Percentiles rank a stretch among this genome's conserved stretches.
phyloP scores from a whole-genome alignment of 2,113 vertebrate species.

The Charadrius vociferus region DNA sequence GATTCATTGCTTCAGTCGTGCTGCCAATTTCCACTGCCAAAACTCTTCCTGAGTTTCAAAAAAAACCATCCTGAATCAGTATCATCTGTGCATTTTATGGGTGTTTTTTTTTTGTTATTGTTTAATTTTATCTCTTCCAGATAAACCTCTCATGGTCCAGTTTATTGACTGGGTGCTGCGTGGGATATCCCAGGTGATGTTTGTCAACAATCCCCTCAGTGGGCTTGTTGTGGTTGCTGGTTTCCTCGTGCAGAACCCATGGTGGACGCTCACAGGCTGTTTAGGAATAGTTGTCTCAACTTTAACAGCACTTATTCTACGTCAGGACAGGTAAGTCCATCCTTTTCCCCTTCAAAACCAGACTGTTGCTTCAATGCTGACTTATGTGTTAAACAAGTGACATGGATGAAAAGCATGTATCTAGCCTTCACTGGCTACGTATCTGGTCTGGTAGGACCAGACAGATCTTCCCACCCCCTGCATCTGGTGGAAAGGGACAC shows the following conservation, averaged over 20 bases:
- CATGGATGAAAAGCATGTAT: background rate
- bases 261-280: slow-evolving; percentile 93
- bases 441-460: background rate
- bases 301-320: slow-evolving; percentile 86
- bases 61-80: background rate
- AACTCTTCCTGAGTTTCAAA: background rate
- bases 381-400: rapidly evolving
- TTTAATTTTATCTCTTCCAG: slow-evolving; percentile 69
- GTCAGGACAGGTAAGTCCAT: slow-evolving; percentile 85
- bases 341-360: background rate
- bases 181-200: slow-evolving; percentile 94
- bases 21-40: slow-evolving; percentile 13
- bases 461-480: background rate
- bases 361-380: background rate
- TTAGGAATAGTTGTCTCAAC: slow-evolving; percentile 87
- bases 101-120: background rate
- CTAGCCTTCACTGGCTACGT: background rate
- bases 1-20: background rate
- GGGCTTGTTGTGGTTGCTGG: slow-evolving; percentile 85
- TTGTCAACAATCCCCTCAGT: slow-evolving; percentile 94
- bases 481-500: background rate
- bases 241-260: slow-evolving; percentile 91
- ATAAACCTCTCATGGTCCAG: slow-evolving; percentile 86
- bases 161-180: slow-evolving; percentile 92
- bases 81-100: background rate